Evolutionary conservation across 2,888 invertebrate genomes (phyloP).

Genomic region (Cerceris ruficornis): DNA sequence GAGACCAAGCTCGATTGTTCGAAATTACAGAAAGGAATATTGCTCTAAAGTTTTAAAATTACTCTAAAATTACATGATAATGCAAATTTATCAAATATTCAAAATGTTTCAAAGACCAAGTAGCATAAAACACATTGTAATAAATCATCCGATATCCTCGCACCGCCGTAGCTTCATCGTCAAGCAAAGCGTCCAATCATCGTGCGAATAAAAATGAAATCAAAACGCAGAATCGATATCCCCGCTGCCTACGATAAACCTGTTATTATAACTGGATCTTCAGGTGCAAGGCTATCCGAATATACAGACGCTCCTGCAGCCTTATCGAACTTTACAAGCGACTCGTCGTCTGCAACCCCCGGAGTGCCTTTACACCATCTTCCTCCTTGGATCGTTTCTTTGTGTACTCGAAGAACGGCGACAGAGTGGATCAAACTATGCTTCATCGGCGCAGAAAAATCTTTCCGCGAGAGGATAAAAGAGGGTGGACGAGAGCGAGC

Average conservation of each 20-base stretch:
- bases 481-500: slow-evolving; percentile 29
- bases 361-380: slow-evolving; percentile 11
- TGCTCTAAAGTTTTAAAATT: no score
- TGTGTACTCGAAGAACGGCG: slow-evolving; percentile 1
- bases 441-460: slow-evolving; percentile 75
- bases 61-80: no score
- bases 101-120: neutral
- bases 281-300: neutral
- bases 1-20: no score
- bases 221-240: neutral
- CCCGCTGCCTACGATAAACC: neutral
- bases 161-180: neutral
- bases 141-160: neutral
- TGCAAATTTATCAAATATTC: no score
- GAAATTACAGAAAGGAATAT: no score
- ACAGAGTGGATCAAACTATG: slow-evolving; percentile 50
- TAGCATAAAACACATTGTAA: neutral
- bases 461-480: slow-evolving; percentile 29
- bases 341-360: neutral
- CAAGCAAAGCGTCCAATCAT: neutral
- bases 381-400: slow-evolving; percentile 20
- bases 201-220: neutral
- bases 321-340: slow-evolving; percentile 10
- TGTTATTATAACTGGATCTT: slow-evolving; percentile 13
- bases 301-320: neutral